A percentile compares a stretch with the other conserved stretches of the same genome.
These are phyloP conservation scores for Oopsacas minuta DNA, from an alignment of 37 sponge, comb jelly and placozoan genomes.

Conservation along the genomic window DNA sequence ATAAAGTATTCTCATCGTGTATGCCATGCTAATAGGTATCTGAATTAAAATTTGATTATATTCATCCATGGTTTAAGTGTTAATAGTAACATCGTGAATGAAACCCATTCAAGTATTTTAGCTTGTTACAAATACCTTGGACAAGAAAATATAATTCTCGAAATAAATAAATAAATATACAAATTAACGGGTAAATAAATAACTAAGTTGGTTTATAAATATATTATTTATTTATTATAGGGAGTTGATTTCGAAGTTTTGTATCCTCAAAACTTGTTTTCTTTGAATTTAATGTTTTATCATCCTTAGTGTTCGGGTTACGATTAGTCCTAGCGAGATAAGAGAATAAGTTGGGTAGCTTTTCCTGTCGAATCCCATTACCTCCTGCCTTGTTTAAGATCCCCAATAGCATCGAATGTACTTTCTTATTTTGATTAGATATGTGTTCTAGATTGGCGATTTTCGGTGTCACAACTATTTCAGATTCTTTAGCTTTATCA, in stretches of 20 bases:
- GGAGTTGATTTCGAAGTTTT: neutral
- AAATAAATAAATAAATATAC: neutral
- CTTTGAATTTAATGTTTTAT: neutral
- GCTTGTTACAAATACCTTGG: neutral
- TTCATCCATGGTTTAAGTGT: too few species aligned
- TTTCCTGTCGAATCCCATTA: neutral
- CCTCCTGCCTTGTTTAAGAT: neutral
- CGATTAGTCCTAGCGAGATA: neutral
- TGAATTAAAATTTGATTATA: too few species aligned
- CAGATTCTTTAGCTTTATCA: neutral
- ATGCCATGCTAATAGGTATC: too few species aligned
- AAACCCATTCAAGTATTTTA: neutral
- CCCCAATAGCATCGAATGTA: neutral
- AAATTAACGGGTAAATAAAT: too few species aligned
- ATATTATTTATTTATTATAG: neutral
- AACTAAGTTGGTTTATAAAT: neutral
- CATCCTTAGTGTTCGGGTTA: neutral
- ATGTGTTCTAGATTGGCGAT: neutral
- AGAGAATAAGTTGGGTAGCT: neutral
- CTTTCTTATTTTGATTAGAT: neutral
- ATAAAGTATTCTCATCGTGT: too few species aligned
- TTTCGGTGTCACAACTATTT: neutral
- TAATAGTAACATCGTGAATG: too few species aligned
- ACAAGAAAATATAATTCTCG: neutral
- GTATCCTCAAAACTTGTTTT: neutral